A percentile compares a stretch with the other conserved stretches of the same genome.
These are phyloP conservation scores for Tachuris rubrigastra DNA, from an alignment of 2,113 vertebrate species.

Conservation along the genomic window DNA sequence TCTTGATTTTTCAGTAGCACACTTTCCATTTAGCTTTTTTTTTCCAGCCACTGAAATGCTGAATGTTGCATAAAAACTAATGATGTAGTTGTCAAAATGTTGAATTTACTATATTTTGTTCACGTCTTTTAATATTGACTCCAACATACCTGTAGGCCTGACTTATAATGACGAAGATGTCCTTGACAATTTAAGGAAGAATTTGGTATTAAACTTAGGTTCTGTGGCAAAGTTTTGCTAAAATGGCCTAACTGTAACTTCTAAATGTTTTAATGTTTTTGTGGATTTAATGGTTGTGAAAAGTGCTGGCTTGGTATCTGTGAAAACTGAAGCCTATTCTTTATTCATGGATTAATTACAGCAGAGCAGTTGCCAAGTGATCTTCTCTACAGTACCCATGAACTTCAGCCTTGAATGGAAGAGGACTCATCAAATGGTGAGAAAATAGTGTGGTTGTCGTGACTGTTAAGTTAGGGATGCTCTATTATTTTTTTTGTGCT, in stretches of 20 bases:
- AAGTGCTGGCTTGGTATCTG: not conserved
- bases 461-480: not conserved
- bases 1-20: not conserved
- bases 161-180: not conserved
- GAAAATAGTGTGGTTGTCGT: not conserved
- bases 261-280: not conserved
- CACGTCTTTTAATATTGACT: not conserved
- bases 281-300: not conserved
- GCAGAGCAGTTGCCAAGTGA: slow-evolving; percentile 7
- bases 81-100: not conserved
- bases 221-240: not conserved
- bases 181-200: not conserved
- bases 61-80: not conserved
- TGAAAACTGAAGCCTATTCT: slow-evolving; percentile 38
- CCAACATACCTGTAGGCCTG: not conserved
- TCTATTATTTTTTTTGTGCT: not conserved
- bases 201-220: not conserved
- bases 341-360: slow-evolving; percentile 49
- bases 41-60: not conserved
- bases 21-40: not conserved
- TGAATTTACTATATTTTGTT: not conserved
- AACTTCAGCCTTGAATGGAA: not conserved
- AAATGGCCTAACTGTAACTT: not conserved
- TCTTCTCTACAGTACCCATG: not conserved
- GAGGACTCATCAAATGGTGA: slow-evolving; percentile 39